A percentile compares a stretch with the other conserved stretches of the same genome.
Conservation (phyloP, 1,140 invertebrate species). For the Goniozus legneri region DNA sequence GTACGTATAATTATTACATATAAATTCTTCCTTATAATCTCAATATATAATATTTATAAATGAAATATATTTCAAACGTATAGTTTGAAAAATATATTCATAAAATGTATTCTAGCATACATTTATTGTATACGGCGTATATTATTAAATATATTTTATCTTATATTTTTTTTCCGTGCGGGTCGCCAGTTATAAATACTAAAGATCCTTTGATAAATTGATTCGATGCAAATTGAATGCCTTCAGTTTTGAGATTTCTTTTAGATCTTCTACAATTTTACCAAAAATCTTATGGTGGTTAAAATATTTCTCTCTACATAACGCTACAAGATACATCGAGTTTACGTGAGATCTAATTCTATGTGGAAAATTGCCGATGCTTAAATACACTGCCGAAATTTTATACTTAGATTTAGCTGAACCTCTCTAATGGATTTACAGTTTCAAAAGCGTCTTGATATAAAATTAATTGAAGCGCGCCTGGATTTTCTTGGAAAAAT, state of each 20-base stretch:
- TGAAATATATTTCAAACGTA: too few species aligned
- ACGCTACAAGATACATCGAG: slow-evolving; percentile 25
- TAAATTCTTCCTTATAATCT: too few species aligned
- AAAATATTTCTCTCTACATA: slow-evolving; percentile 28
- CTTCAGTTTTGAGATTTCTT: slow-evolving; percentile 22
- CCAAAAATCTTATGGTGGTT: slow-evolving; percentile 19
- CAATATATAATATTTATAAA: too few species aligned
- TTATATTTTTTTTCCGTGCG: too few species aligned
- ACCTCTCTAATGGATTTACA: slow-evolving; percentile 33
- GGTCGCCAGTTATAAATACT: slow-evolving; percentile 24
- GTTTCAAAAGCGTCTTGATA: slow-evolving; percentile 36
- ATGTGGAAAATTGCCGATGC: slow-evolving; percentile 21
- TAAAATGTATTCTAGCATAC: too few species aligned
- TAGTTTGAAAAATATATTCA: too few species aligned
- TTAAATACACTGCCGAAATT: slow-evolving; percentile 32
- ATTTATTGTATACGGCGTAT: too few species aligned
- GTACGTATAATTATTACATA: too few species aligned
- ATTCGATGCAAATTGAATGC: slow-evolving; percentile 16
- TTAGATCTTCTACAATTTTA: slow-evolving; percentile 26
- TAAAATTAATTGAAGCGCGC: slow-evolving; percentile 26
- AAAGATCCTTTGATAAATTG: slow-evolving; percentile 18
- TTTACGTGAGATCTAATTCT: slow-evolving; percentile 18
- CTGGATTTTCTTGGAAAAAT: slow-evolving; percentile 26
- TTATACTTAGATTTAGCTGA: slow-evolving; percentile 30
- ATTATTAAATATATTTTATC: too few species aligned